A percentile compares a stretch with the other conserved stretches of the same genome.
phyloP scores from a whole-genome alignment of 2,888 invertebrate genomes.

The Synergus gifuensis region DNA sequence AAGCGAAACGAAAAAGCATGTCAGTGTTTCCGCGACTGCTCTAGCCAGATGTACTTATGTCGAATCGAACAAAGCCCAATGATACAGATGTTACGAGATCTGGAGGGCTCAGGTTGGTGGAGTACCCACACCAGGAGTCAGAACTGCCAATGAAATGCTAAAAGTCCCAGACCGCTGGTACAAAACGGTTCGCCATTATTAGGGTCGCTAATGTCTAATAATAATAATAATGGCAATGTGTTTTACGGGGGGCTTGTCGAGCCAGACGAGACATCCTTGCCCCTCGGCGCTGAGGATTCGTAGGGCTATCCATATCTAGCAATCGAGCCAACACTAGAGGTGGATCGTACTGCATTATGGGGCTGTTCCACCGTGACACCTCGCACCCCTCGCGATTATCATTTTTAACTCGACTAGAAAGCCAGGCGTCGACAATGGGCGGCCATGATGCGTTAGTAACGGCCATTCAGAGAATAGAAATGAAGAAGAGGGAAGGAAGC shows the following conservation, averaged over 20 bases:
- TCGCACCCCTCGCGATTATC: constrained; percentile 71
- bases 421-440: constrained; percentile 68
- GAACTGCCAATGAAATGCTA: constrained; percentile 39
- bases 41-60: constrained; percentile 68
- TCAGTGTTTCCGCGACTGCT: constrained; percentile 28
- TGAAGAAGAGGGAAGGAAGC: constrained; percentile 42
- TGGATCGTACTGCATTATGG: constrained; percentile 60
- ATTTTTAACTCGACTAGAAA: constrained; percentile 70
- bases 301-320: constrained; percentile 1
- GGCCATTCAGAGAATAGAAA: constrained; percentile 65
- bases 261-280: constrained; percentile 18
- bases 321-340: constrained; percentile 59
- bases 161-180: constrained; percentile 38
- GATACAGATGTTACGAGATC: constrained; percentile 75
- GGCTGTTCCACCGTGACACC: constrained; percentile 69
- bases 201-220: constrained; percentile 74
- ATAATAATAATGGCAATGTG: constrained; percentile 66
- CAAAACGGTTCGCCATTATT: constrained; percentile 65
- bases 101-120: constrained; percentile 46
- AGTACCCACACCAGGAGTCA: constrained; percentile 52
- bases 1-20: constrained; percentile 43
- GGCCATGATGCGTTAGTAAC: constrained; percentile 72
- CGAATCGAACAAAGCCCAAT: constrained; percentile 68
- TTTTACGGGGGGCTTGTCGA: constrained; percentile 51
- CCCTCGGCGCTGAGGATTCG: constrained; percentile 49